These are phyloP conservation scores for Leucoraja erinaceus DNA, from an alignment of 2,113 vertebrate species.

Conservation along the genomic window DNA sequence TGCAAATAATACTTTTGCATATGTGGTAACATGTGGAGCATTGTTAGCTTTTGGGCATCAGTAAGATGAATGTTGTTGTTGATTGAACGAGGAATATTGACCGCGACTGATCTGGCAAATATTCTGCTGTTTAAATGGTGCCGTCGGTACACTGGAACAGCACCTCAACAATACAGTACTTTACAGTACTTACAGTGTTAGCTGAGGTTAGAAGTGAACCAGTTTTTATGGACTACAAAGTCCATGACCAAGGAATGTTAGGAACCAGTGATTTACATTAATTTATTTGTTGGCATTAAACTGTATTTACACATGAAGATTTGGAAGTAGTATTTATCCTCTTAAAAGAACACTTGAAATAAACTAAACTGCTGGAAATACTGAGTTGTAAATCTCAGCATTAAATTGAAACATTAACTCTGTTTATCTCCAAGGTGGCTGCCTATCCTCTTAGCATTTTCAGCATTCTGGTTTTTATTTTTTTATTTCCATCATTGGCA, in stretches of 20 bases:
- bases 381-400: too few species aligned
- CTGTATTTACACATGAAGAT: neutral
- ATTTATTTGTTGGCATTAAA: neutral
- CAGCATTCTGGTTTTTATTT: too few species aligned
- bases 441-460: too few species aligned
- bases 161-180: neutral
- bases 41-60: neutral
- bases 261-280: neutral
- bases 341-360: neutral
- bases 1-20: neutral
- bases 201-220: neutral
- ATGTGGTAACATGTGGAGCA: neutral
- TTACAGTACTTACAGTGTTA: neutral
- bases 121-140: neutral
- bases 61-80: neutral
- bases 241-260: neutral
- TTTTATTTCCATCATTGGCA: too few species aligned
- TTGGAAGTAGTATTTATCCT: neutral
- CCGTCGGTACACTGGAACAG: neutral
- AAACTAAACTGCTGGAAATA: too few species aligned
- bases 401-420: too few species aligned
- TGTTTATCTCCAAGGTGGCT: too few species aligned
- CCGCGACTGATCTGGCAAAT: neutral
- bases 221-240: neutral
- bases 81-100: neutral